These are phyloP conservation scores for Thaumatotibia leucotreta DNA, from an alignment of 1,140 invertebrate genomes.

Conservation along the genomic window DNA sequence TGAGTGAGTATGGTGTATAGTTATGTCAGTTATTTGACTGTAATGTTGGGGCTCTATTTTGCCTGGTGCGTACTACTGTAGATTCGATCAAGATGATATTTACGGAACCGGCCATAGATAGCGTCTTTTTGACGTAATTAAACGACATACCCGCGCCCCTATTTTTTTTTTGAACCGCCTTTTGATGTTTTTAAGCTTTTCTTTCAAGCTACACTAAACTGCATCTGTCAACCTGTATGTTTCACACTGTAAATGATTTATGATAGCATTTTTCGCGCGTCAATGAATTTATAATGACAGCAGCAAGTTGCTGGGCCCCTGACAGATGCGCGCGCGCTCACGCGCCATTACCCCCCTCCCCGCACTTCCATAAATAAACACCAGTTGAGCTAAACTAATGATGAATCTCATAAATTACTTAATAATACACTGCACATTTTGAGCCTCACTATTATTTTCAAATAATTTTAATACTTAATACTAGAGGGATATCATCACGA, in stretches of 20 bases:
- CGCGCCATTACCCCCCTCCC: slow-evolving; percentile 50
- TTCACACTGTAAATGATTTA: not conserved
- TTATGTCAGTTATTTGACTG: too few species aligned
- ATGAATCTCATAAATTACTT: slow-evolving; percentile 23
- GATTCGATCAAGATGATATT: too few species aligned
- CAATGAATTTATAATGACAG: slow-evolving; percentile 42
- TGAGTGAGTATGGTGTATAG: too few species aligned
- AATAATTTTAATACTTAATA: not conserved
- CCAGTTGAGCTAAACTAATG: slow-evolving; percentile 25
- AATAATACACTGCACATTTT: slow-evolving; percentile 26
- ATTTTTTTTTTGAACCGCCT: too few species aligned
- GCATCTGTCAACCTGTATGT: not conserved
- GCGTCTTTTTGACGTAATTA: too few species aligned
- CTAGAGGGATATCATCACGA: not conserved
- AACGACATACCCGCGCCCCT: too few species aligned
- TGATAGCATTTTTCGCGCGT: slow-evolving; percentile 1
- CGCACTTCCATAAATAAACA: slow-evolving; percentile 48
- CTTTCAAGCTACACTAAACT: not conserved
- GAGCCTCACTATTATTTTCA: slow-evolving; percentile 15
- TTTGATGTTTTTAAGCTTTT: too few species aligned
- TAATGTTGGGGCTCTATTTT: too few species aligned
- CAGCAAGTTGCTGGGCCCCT: slow-evolving; percentile 18
- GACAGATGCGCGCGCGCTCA: slow-evolving; percentile 56
- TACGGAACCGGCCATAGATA: too few species aligned
- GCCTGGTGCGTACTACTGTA: too few species aligned